phyloP scores from a whole-genome alignment of 37 sponge, comb jelly and placozoan genomes.

The Diacarnus erythraeanus region DNA sequence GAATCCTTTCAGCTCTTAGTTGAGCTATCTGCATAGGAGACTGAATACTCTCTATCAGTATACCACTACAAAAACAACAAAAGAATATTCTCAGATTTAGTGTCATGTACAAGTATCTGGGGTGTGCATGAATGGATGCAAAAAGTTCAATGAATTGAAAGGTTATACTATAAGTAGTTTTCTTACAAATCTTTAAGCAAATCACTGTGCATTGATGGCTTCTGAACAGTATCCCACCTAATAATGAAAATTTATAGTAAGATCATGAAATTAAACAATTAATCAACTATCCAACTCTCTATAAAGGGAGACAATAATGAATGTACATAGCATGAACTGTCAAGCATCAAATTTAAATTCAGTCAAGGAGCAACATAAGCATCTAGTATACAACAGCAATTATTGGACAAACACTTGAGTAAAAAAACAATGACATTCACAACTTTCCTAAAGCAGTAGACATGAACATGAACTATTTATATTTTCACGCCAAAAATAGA shows the following conservation, averaged over 20 bases:
- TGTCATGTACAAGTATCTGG: neutral
- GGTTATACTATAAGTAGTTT: too few relatives aligned
- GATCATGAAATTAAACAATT: neutral
- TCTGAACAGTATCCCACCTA: constrained; percentile 49
- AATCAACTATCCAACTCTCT: too few relatives aligned
- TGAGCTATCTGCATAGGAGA: constrained; percentile 59
- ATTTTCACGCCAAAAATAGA: too few relatives aligned
- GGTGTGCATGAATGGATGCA: neutral
- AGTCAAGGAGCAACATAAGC: too few relatives aligned
- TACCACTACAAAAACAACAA: constrained; percentile 35
- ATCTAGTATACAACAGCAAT: neutral
- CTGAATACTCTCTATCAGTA: constrained; percentile 33
- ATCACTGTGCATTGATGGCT: constrained; percentile 60
- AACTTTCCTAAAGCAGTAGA: too few relatives aligned
- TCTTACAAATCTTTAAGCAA: constrained; percentile 68
- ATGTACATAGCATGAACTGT: too few relatives aligned
- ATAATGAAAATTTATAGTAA: neutral
- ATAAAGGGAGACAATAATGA: too few relatives aligned
- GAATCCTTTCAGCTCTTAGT: constrained; percentile 67
- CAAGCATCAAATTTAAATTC: too few relatives aligned
- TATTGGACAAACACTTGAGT: too few relatives aligned
- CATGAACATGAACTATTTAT: too few relatives aligned
- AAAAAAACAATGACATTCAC: too few relatives aligned
- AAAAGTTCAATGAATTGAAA: neutral
- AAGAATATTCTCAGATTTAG: neutral